These are phyloP conservation scores for Phenganax marumi DNA, from an alignment of 92 coral and sea anemone species.

Conservation along the genomic window DNA sequence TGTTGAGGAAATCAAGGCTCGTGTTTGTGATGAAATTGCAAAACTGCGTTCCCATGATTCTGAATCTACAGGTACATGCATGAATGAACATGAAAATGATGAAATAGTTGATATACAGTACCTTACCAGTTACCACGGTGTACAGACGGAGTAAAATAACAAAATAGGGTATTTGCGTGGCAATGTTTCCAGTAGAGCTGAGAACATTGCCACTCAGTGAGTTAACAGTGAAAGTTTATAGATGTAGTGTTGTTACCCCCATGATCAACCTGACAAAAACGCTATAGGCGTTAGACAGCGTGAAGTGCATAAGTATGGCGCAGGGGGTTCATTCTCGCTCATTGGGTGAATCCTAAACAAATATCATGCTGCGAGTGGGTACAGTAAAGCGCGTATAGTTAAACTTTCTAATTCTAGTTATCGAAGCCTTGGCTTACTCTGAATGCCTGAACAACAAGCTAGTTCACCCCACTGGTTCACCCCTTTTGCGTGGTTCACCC, in stretches of 20 bases:
- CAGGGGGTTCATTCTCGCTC: too few species aligned
- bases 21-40: slow-evolving; percentile 86
- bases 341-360: too few species aligned
- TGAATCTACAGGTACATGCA: slow-evolving; percentile 75
- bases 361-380: too few species aligned
- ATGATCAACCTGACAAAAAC: too few species aligned
- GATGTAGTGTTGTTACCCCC: background rate
- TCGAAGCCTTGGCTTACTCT: too few species aligned
- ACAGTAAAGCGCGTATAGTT: too few species aligned
- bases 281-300: too few species aligned
- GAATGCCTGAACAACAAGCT: too few species aligned
- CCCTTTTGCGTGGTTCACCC: background rate
- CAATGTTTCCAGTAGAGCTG: background rate
- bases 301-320: too few species aligned
- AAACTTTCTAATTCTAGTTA: too few species aligned
- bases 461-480: background rate
- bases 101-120: background rate
- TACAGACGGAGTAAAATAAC: background rate
- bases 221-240: background rate
- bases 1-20: slow-evolving; percentile 78
- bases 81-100: background rate
- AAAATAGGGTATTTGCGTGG: background rate
- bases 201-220: background rate
- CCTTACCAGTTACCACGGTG: background rate
- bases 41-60: slow-evolving; percentile 93